A percentile compares a stretch with the other conserved stretches of the same genome.
Evolutionary conservation across 1,140 invertebrate genomes (phyloP).

Genomic region (Drosophila ficusphila): DNA sequence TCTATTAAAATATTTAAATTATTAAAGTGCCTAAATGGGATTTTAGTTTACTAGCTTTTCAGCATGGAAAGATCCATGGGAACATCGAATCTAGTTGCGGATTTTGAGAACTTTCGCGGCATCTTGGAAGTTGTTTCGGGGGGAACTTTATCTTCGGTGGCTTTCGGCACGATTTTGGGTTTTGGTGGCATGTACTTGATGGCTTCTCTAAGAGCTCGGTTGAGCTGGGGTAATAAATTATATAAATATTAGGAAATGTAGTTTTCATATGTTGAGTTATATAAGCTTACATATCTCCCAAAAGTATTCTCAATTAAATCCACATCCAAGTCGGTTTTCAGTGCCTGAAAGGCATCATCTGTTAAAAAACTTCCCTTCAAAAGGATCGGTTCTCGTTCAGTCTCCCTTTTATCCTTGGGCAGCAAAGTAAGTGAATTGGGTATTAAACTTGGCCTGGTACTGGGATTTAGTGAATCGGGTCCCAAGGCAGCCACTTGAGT

Average conservation of each 20-base stretch:
- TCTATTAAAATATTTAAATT: conserved; percentile 66
- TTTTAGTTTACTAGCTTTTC: conserved; percentile 76
- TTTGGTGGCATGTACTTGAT: conserved; percentile 73
- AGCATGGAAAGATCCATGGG: conserved; percentile 86
- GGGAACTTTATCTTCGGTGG: conserved; percentile 46
- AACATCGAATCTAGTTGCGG: conserved; percentile 87
- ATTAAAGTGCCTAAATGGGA: neutral
- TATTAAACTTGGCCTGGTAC: conserved; percentile 79
- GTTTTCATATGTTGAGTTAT: neutral
- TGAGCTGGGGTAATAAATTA: conserved; percentile 40
- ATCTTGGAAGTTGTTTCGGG: conserved; percentile 75
- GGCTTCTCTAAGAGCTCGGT: conserved; percentile 72
- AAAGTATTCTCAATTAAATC: conserved; percentile 82
- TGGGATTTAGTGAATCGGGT: conserved; percentile 80
- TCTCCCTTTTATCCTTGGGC: conserved; percentile 68
- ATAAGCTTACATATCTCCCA: conserved; percentile 70
- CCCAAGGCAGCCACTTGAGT: conserved; percentile 81
- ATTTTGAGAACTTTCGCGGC: conserved; percentile 87
- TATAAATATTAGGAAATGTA: neutral
- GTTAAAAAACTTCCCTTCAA: conserved; percentile 79
- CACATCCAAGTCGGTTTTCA: conserved; percentile 76
- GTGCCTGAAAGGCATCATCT: conserved; percentile 76
- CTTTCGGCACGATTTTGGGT: conserved; percentile 44
- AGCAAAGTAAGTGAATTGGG: conserved; percentile 65
- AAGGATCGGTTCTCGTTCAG: conserved; percentile 62